Base-by-base conservation (phyloP, 2,797 vertebrate genomes). In the Bucorvus abyssinicus region DNA sequence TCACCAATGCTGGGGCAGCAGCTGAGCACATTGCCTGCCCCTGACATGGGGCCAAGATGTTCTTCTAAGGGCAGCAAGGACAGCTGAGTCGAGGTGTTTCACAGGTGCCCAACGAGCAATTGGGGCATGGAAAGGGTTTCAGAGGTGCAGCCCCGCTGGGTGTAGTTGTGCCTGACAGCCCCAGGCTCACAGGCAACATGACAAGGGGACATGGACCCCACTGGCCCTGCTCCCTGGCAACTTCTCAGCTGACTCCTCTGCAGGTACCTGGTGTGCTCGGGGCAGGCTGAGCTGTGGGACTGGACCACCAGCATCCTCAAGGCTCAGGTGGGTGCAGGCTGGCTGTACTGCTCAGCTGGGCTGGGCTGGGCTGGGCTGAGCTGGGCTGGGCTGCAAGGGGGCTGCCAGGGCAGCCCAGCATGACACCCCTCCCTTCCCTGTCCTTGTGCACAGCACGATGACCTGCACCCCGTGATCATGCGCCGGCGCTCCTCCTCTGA, bases 281-380 rank as follows among this genome's bases (percentile, higher is more conserved):
- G 97, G 12, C 98, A 99, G 96, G 97, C 98, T 2, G 99, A 99
- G 77, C 98, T 99, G 94, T 99, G 99, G 99, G 99, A 99, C 95
- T 99, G 99, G 99, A 98, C 98, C 94, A 98, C 98, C 75, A 98
- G 98, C 97, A 99, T 99, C 95, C 98, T 99, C 67, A 99, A 98
- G 97, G 98, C 99, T 84, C 99, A 99, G 99, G 98, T 99, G 93
- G 81, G 97, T 90, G 65, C 64, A n/a, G 68, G 30, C 38, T 20
- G 45, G 38, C 7, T 0, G 0, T 47, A 45, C 29, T 38, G 23
- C n/a, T 18, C 22, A 1, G 7, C 9, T 20, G 32, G n/a, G 13
- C 18, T 57, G 30, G 21, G 34, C 17, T 30, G 34, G 67, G 18
- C n/a, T 53, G 52, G 19, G 47, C 47, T 49, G 47, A 49, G 47